phyloP scores from a whole-genome alignment of 2,888 invertebrate species.

The Callinectes sapidus region DNA sequence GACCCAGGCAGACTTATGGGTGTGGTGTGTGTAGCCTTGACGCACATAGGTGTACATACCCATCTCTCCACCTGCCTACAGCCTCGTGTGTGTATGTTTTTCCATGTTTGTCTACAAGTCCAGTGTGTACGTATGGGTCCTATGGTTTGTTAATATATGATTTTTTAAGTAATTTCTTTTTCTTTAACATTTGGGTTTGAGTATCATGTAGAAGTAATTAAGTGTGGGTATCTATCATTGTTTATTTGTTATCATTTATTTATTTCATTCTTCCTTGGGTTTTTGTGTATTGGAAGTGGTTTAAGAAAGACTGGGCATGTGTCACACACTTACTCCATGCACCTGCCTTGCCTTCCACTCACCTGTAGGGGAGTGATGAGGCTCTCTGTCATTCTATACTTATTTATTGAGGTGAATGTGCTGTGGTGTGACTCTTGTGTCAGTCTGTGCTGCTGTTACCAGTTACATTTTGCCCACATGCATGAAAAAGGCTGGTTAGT shows the following conservation, averaged over 20 bases:
- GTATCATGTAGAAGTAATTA: too few relatives aligned
- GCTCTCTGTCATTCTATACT: too few relatives aligned
- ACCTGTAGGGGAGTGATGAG: too few relatives aligned
- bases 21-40: conserved; percentile 30
- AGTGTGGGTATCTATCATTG: not conserved
- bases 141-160: too few relatives aligned
- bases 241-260: not conserved
- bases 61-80: not conserved
- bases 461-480: too few relatives aligned
- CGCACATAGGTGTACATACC: not conserved
- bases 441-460: not conserved
- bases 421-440: not conserved
- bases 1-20: not conserved
- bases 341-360: too few relatives aligned
- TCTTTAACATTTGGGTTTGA: too few relatives aligned
- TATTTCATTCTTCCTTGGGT: not conserved
- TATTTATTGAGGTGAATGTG: not conserved
- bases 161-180: too few relatives aligned
- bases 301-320: too few relatives aligned
- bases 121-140: not conserved
- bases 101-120: not conserved
- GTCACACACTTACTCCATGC: too few relatives aligned
- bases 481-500: too few relatives aligned
- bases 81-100: not conserved
- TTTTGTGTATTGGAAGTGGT: too few relatives aligned